Evolutionary conservation across 2,797 vertebrate genomes (phyloP), one percentile per base, ranked within the genome.

Genomic region (Ctenopoma multispine): DNA sequence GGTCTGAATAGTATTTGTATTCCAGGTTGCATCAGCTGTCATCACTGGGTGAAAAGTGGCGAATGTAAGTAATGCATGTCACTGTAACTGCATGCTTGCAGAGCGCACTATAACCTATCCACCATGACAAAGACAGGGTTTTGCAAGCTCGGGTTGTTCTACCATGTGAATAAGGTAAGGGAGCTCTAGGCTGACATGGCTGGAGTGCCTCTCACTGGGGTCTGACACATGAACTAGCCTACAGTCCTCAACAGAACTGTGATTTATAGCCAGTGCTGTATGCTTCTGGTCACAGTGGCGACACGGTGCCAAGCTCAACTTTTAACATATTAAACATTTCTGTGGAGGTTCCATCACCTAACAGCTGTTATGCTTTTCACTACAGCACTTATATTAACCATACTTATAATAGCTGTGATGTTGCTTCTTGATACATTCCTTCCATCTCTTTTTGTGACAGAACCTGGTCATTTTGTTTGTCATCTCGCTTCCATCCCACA

Each of bases 221-320:
- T 63, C 63, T 38, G 10, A 84, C 55, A 58, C 55, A 78, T 61
- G 77, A 82, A 73, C 38, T 0, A 58, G 20, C 56, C 67, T 23
- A 20, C 57, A 17, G 61, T 59, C 72, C 54, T 65, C 36, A 44
- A 71, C 77, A 63, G 54, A 63, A 13, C 31, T 34, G 7, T 67
- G 80, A 87, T 83, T 84, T 85, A 85, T 50, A 60, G 62, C 56
- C 48, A 31, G 38, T 36, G 55, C 49, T 3, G 0, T 62, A 17
- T 62, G 38, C 58, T 38, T 31, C 57, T 47, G 66, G 75, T 71
- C 72, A 61, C 46, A 43, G 49, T 11, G 48, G 46, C 64, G 56
- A 65, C 47, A 65, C 34, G 12, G 59, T 55, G 54, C 53, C 44
- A 57, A 56, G 48, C 53, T 63, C 27, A 51, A 46, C 55, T 48